Evolutionary conservation across 2,113 vertebrate genomes (phyloP).

Genomic region (Grammomys dolichurus): DNA sequence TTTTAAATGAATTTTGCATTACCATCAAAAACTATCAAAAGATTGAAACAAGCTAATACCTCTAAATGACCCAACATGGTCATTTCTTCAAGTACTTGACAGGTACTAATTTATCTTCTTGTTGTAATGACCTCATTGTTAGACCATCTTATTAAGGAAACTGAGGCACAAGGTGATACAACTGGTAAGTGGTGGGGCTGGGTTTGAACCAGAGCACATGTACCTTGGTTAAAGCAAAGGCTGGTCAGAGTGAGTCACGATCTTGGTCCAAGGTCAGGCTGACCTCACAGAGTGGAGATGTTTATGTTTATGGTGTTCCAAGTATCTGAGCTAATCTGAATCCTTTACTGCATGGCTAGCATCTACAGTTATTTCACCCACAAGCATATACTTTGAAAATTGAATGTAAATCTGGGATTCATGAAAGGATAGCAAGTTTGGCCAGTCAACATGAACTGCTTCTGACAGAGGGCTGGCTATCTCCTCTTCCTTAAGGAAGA

Average conservation of each 20-base stretch:
- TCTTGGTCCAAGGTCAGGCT: background rate
- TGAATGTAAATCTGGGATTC: constrained; percentile 36
- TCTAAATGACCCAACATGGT: background rate
- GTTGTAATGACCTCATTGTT: background rate
- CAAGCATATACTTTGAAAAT: constrained; percentile 29
- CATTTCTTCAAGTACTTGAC: background rate
- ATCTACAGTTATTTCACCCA: constrained; percentile 44
- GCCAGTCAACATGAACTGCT: constrained; percentile 26
- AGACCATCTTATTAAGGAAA: constrained; percentile 41
- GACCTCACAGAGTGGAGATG: background rate
- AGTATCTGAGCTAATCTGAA: background rate
- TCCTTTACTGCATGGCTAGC: background rate
- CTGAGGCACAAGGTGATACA: background rate
- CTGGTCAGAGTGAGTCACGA: background rate
- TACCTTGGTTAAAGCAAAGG: background rate
- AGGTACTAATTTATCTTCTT: background rate
- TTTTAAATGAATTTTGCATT: constrained; percentile 41
- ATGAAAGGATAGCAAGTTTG: constrained; percentile 60
- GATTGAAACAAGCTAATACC: background rate
- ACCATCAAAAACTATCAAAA: background rate
- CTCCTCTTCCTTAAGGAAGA: constrained; percentile 58
- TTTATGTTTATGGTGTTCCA: background rate
- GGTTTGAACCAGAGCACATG: background rate
- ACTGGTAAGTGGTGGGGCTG: background rate
- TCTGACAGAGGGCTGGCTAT: constrained; percentile 50